Percentiles rank a stretch among this genome's conserved stretches.
Evolutionary conservation across 2,888 invertebrate genomes (phyloP).

Genomic region (Acholoe squamosa): DNA sequence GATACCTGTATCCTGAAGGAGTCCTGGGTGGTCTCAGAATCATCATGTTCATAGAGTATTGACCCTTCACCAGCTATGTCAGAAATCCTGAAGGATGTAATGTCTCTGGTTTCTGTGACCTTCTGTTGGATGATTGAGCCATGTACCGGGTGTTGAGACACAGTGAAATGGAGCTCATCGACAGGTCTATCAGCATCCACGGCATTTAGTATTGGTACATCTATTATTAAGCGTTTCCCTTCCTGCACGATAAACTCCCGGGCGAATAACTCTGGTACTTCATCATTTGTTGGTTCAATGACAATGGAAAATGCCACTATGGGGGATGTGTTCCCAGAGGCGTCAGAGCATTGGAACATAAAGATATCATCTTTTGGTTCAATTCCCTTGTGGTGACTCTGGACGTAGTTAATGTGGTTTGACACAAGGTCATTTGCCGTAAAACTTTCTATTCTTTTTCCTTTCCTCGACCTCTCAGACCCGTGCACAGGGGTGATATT

Average conservation of each 20-base stretch:
- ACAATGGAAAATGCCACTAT: constrained; percentile 74
- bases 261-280: constrained; percentile 80
- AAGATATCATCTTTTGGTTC: constrained; percentile 81
- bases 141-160: constrained; percentile 76
- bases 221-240: constrained; percentile 81
- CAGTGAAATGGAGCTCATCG: constrained; percentile 78
- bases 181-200: constrained; percentile 80
- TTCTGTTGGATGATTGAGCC: constrained; percentile 81
- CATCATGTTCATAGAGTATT: constrained; percentile 83
- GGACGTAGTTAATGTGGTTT: constrained; percentile 81
- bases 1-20: constrained; percentile 79
- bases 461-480: constrained; percentile 78
- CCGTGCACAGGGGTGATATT: constrained; percentile 81
- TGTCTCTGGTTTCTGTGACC: constrained; percentile 75
- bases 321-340: constrained; percentile 78
- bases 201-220: constrained; percentile 81
- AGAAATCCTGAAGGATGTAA: constrained; percentile 78
- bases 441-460: constrained; percentile 81
- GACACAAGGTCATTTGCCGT: constrained; percentile 76
- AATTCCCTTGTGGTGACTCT: constrained; percentile 82
- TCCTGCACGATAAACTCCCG: constrained; percentile 82
- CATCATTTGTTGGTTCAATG: constrained; percentile 82
- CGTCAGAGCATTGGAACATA: constrained; percentile 81
- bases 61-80: constrained; percentile 76
- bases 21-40: constrained; percentile 81